Conservation (phyloP, 2,113 vertebrate species). For the Seriola rivoliana region DNA sequence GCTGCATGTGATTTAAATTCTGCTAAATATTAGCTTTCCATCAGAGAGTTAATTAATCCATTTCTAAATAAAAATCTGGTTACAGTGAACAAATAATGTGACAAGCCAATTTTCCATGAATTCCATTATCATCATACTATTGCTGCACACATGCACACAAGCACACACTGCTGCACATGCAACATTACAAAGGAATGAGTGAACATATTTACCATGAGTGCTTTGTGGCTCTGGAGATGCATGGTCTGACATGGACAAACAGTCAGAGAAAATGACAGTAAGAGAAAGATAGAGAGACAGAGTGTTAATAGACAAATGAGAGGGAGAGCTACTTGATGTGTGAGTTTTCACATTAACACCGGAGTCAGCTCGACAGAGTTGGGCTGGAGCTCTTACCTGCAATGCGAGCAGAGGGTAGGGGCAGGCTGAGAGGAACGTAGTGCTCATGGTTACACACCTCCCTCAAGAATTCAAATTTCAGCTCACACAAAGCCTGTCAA, state of each 20-base stretch:
- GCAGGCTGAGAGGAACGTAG: conserved; percentile 95
- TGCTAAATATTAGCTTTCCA: conserved; percentile 31
- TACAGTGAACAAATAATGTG: conserved; percentile 40
- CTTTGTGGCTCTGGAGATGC: conserved; percentile 80
- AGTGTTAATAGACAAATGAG: conserved; percentile 71
- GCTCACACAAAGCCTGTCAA: conserved; percentile 89
- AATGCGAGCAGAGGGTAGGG: conserved; percentile 88
- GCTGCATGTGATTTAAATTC: conserved; percentile 18
- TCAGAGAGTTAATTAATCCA: conserved; percentile 20
- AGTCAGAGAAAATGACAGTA: conserved; percentile 50
- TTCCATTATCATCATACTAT: not conserved
- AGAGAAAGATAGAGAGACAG: conserved; percentile 43
- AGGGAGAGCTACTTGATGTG: conserved; percentile 45
- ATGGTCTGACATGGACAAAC: conserved; percentile 81
- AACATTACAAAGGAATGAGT: conserved; percentile 43
- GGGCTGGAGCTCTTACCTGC: conserved; percentile 60
- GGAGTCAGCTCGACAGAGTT: not conserved
- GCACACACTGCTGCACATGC: conserved; percentile 10
- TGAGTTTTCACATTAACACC: conserved; percentile 43
- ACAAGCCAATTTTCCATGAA: conserved; percentile 17
- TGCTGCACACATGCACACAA: not conserved
- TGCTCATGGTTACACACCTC: conserved; percentile 98
- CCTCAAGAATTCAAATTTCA: conserved; percentile 97
- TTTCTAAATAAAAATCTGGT: conserved; percentile 27
- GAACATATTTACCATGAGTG: conserved; percentile 83